Percentiles rank a stretch among this genome's conserved stretches.
Conservation (phyloP, 2,888 invertebrate species). For the Leucoptera coffeella region DNA sequence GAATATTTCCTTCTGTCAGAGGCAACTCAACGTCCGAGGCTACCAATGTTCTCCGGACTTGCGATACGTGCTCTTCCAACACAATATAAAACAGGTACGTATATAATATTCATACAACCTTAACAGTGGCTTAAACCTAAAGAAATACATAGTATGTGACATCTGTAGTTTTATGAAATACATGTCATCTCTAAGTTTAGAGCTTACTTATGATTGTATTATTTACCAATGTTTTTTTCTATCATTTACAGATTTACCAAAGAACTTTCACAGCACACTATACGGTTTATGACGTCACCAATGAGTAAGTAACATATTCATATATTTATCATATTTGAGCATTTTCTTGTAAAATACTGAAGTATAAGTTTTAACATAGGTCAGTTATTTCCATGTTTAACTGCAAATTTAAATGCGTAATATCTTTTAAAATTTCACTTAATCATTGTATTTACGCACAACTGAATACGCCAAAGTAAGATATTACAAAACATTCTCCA, state of each 20-base stretch:
- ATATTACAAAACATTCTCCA: neutral
- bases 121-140: too few species aligned
- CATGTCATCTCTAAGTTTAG: too few species aligned
- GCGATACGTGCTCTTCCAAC: conserved; percentile 81
- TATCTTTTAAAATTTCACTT: too few species aligned
- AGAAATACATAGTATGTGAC: too few species aligned
- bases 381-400: neutral
- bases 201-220: conserved; percentile 19
- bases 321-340: neutral
- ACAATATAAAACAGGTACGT: conserved; percentile 79
- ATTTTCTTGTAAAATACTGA: neutral
- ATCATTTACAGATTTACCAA: conserved; percentile 71
- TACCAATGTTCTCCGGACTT: conserved; percentile 83
- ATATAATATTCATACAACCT: too few species aligned
- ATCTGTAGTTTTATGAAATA: too few species aligned
- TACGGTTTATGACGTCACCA: conserved; percentile 86
- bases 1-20: conserved; percentile 56
- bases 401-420: neutral
- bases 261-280: conserved; percentile 84
- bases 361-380: neutral
- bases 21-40: conserved; percentile 81
- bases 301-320: conserved; percentile 89
- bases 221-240: conserved; percentile 8
- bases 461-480: too few species aligned
- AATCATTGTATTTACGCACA: too few species aligned